A percentile compares a stretch with the other conserved stretches of the same genome.
These are phyloP conservation scores for Lysandra coridon DNA, from an alignment of 2,888 invertebrate species.

Conservation along the genomic window DNA sequence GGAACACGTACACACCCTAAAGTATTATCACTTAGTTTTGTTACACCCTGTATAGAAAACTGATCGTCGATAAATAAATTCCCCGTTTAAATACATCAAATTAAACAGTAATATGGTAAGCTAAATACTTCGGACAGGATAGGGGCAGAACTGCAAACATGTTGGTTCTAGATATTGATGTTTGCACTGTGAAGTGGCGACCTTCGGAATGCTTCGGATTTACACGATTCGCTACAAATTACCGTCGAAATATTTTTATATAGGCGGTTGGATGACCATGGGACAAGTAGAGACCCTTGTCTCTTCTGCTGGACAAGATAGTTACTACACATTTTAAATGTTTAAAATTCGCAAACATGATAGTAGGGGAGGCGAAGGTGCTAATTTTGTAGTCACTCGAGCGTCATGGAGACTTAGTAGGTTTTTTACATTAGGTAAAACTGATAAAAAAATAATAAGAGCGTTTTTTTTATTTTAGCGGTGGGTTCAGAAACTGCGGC, in stretches of 20 bases:
- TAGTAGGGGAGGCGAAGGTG: too few relatives aligned
- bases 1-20: too few relatives aligned
- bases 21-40: too few relatives aligned
- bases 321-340: background rate
- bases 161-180: slow-evolving; percentile 58
- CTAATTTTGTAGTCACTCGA: too few relatives aligned
- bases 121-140: slow-evolving; percentile 45
- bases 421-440: too few relatives aligned
- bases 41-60: background rate
- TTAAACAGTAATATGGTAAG: slow-evolving; percentile 31
- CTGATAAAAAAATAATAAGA: too few relatives aligned
- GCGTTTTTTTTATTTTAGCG: too few relatives aligned
- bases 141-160: slow-evolving; percentile 52
- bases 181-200: slow-evolving; percentile 58
- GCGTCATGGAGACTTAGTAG: too few relatives aligned
- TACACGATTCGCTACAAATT: slow-evolving; percentile 26
- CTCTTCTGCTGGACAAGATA: too few relatives aligned
- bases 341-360: too few relatives aligned
- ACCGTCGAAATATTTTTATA: background rate
- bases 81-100: slow-evolving; percentile 20
- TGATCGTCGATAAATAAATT: slow-evolving; percentile 7
- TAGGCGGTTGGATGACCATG: background rate
- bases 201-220: slow-evolving; percentile 55
- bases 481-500: too few relatives aligned
- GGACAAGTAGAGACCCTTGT: background rate